phyloP scores from a whole-genome alignment of 2,888 invertebrate genomes.

The Dioctria linearis region DNA sequence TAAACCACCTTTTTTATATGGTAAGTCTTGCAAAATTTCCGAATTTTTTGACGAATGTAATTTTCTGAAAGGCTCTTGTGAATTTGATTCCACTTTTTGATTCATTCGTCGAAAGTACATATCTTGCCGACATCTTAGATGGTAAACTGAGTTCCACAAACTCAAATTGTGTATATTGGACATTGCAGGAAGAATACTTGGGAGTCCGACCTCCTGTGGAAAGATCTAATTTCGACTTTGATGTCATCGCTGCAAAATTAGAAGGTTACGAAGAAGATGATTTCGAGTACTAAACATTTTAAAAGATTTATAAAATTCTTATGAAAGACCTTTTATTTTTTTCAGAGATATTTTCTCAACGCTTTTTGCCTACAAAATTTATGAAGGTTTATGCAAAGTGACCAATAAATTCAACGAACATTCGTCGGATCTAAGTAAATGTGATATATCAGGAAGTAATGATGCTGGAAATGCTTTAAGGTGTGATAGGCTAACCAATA shows the following conservation, averaged over 20 bases:
- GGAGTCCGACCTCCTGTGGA: conserved; percentile 20
- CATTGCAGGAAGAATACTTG: conserved; percentile 1
- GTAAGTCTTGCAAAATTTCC: neutral
- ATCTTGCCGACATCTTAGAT: conserved; percentile 13
- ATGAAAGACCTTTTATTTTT: neutral
- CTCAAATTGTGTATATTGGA: conserved; percentile 49
- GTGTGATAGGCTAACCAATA: conserved; percentile 68
- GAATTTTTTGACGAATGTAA: neutral
- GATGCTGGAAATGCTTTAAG: conserved; percentile 82
- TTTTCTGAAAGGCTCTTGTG: conserved; percentile 13
- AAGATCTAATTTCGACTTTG: conserved; percentile 10
- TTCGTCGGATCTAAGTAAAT: conserved; percentile 65
- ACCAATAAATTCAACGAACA: neutral
- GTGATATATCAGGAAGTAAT: conserved; percentile 87
- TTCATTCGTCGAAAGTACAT: conserved; percentile 22
- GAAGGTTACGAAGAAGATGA: neutral
- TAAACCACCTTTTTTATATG: conserved; percentile 22
- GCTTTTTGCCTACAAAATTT: conserved; percentile 24
- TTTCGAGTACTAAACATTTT: conserved; percentile 13
- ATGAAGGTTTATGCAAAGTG: conserved; percentile 8
- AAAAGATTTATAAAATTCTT: neutral
- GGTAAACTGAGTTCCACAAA: neutral
- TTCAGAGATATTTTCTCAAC: conserved; percentile 17
- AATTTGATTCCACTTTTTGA: conserved; percentile 19
- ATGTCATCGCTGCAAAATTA: conserved; percentile 16